Evolutionary conservation across 2,797 vertebrate species (phyloP).

Genomic region (Carduelis carduelis): DNA sequence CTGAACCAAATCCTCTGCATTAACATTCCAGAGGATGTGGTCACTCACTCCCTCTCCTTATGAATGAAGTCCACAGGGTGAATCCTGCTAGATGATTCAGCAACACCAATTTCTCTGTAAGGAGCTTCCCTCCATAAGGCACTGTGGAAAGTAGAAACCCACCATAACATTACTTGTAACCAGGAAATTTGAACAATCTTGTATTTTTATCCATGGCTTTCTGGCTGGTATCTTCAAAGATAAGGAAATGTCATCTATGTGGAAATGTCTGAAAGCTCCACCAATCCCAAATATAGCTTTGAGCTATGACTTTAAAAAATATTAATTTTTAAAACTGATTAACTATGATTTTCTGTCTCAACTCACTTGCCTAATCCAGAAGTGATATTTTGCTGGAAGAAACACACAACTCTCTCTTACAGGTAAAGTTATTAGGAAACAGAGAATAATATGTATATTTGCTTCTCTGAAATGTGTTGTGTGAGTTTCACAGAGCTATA

Average conservation of each 20-base stretch:
- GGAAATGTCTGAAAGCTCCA: background rate
- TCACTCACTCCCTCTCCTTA: accelerated
- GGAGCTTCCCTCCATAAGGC: background rate
- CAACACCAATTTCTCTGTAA: background rate
- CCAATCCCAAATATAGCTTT: background rate
- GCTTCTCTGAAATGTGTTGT: background rate
- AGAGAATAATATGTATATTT: background rate
- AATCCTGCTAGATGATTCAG: background rate
- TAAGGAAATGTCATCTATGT: background rate
- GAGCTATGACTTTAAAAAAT: background rate
- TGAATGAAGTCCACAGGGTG: background rate
- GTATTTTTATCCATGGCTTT: background rate
- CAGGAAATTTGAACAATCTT: background rate
- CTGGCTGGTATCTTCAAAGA: background rate
- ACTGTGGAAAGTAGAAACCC: background rate
- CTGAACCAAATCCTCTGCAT: background rate
- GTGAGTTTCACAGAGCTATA: background rate
- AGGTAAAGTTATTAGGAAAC: background rate
- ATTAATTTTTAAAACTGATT: background rate
- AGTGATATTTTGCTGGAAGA: background rate
- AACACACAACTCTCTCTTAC: background rate
- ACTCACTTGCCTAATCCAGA: background rate
- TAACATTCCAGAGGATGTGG: background rate
- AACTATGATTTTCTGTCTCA: background rate
- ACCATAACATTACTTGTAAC: background rate